These are phyloP conservation scores for Isichthys henryi DNA, from an alignment of 2,113 vertebrate genomes.

Conservation along the genomic window DNA sequence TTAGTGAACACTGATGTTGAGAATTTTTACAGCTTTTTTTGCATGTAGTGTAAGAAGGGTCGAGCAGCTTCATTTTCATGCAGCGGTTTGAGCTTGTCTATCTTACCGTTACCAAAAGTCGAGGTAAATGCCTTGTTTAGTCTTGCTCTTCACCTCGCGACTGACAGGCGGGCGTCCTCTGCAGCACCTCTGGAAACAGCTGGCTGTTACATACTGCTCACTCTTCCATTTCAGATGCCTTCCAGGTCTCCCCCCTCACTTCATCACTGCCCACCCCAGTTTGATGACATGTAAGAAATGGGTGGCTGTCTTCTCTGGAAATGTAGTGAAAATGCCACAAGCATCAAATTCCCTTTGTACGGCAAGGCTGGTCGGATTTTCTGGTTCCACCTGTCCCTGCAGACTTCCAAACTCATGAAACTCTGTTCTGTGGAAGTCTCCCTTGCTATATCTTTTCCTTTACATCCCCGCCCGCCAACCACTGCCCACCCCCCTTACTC, in stretches of 20 bases:
- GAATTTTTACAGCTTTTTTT: not conserved
- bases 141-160: not conserved
- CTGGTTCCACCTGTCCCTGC: constrained; percentile 46
- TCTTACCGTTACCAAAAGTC: not conserved
- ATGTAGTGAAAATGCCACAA: not conserved
- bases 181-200: not conserved
- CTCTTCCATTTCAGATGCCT: not conserved
- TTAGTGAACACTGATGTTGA: not conserved
- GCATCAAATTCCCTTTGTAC: constrained; percentile 41
- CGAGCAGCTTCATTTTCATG: not conserved
- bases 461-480: not conserved
- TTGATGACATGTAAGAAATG: not conserved
- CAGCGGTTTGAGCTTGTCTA: not conserved
- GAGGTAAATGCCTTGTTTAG: not conserved
- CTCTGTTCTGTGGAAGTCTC: not conserved
- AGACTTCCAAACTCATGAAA: constrained; percentile 49
- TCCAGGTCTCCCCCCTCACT: constrained; percentile 24
- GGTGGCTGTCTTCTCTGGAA: not conserved
- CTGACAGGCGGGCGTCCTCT: not conserved
- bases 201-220: not conserved
- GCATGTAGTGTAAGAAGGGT: not conserved
- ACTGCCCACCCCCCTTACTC: not conserved
- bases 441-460: constrained; percentile 16
- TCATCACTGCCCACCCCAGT: not conserved
- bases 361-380: constrained; percentile 43